Percentiles rank a stretch among this genome's conserved stretches.
phyloP scores from a whole-genome alignment of 2,797 vertebrate species.

The Pangasius krempfi region DNA sequence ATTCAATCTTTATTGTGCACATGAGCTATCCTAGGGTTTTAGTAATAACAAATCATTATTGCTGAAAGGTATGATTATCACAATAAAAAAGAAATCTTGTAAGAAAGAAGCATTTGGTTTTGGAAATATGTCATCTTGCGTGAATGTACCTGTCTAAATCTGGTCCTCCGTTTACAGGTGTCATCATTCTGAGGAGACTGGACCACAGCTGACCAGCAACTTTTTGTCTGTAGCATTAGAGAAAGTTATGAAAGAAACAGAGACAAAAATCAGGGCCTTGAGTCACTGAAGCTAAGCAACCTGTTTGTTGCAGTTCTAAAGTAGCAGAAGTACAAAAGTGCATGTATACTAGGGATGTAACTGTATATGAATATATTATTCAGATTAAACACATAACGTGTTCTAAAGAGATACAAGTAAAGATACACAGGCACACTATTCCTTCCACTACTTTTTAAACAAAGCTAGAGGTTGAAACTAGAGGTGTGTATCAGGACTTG shows the following conservation, averaged over 20 bases:
- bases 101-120: not conserved
- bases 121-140: not conserved
- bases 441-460: not conserved
- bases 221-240: slow-evolving; percentile 76
- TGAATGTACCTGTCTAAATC: slow-evolving; percentile 74
- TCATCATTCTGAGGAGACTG: slow-evolving; percentile 78
- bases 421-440: not conserved
- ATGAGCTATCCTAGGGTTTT: not conserved
- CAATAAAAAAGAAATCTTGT: not conserved
- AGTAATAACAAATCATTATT: no score
- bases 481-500: not conserved
- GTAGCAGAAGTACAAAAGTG: not conserved
- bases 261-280: not conserved
- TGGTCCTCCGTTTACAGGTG: slow-evolving; percentile 78
- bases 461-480: not conserved
- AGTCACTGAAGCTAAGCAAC: not conserved
- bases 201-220: slow-evolving; percentile 75
- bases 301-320: not conserved
- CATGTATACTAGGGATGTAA: not conserved
- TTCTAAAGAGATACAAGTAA: not conserved
- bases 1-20: not conserved
- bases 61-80: not conserved
- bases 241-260: not conserved
- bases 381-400: not conserved
- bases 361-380: not conserved